These are phyloP conservation scores for Trachemys scripta DNA, from an alignment of 2,113 vertebrate genomes.

Conservation along the genomic window DNA sequence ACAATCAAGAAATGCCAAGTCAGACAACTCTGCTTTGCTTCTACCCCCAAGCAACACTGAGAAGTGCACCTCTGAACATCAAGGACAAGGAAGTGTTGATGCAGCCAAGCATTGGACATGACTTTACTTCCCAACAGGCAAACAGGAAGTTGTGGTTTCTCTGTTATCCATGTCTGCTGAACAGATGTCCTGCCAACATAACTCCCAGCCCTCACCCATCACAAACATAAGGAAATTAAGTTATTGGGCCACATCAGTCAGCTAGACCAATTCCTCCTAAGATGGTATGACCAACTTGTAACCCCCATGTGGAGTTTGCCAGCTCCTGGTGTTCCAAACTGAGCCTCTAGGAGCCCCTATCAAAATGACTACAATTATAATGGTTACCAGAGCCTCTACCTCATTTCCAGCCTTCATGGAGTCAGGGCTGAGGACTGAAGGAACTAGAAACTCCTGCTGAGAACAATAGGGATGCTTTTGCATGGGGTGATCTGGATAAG, in stretches of 20 bases:
- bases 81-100: not conserved
- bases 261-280: too few species aligned
- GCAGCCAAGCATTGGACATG: not conserved
- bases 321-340: too few species aligned
- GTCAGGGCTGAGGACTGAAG: too few species aligned
- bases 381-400: too few species aligned
- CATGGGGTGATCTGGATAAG: too few species aligned
- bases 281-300: too few species aligned
- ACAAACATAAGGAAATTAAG: not conserved
- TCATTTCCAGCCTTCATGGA: too few species aligned
- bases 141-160: not conserved
- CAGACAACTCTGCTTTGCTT: conserved; percentile 24
- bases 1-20: not conserved
- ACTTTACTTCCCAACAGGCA: not conserved
- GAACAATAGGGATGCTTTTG: too few species aligned
- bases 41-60: not conserved
- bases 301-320: too few species aligned
- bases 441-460: too few species aligned
- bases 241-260: not conserved
- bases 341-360: too few species aligned
- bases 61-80: not conserved
- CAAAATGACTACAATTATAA: too few species aligned
- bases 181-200: not conserved
- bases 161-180: not conserved
- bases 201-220: not conserved